These are phyloP conservation scores for Pseudobourletiella spinata DNA, from an alignment of 1,140 invertebrate species.

Conservation along the genomic window DNA sequence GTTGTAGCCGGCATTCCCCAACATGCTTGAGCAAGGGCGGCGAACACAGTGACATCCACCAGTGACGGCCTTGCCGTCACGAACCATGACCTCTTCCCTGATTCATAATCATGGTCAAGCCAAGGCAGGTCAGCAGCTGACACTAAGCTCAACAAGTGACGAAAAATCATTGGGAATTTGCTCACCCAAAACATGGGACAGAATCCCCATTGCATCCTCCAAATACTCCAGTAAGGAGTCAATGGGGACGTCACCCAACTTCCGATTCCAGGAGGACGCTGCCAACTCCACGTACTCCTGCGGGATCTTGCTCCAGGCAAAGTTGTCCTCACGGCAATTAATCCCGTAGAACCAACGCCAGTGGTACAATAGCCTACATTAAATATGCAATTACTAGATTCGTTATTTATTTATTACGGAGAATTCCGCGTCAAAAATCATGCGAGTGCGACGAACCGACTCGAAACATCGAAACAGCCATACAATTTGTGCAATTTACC, in stretches of 20 bases:
- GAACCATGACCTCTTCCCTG: not conserved
- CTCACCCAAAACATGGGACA: not conserved
- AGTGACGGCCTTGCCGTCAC: not conserved
- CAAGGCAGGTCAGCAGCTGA: not conserved
- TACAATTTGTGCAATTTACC: not conserved
- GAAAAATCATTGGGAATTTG: not conserved
- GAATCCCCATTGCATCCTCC: not conserved
- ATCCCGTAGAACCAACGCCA: slow-evolving; percentile 8
- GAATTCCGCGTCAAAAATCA: too few species aligned
- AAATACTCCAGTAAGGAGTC: not conserved
- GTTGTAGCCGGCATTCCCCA: slow-evolving; percentile 1
- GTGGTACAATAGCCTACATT: slow-evolving; percentile 1
- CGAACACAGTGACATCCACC: not conserved
- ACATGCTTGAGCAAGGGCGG: not conserved
- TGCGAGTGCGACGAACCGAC: too few species aligned
- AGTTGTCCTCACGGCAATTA: not conserved
- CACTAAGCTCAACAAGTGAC: not conserved
- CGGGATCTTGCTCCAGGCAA: not conserved
- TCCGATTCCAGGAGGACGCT: not conserved
- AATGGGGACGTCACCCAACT: not conserved
- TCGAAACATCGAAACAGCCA: too few species aligned
- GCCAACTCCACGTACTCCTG: not conserved
- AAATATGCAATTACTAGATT: not conserved
- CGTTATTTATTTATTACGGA: too few species aligned
- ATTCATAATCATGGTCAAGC: not conserved